phyloP scores from a whole-genome alignment of 2,113 vertebrate species.

The Archilochus colubris region DNA sequence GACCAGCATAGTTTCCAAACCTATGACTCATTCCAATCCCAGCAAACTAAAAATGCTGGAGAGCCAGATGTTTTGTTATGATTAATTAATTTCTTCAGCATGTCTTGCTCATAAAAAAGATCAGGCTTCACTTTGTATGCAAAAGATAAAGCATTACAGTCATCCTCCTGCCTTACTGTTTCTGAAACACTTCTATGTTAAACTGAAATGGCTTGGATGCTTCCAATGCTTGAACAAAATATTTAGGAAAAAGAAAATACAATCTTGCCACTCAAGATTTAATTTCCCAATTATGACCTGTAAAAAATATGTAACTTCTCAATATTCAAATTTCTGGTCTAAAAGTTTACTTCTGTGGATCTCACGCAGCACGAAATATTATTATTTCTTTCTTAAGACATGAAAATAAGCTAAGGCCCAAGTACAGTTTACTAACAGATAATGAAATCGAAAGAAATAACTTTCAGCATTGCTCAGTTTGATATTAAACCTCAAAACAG shows the following conservation, averaged over 20 bases:
- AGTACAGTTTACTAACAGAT: not conserved
- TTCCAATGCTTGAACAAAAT: not conserved
- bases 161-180: not conserved
- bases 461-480: not conserved
- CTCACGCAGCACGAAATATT: not conserved
- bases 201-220: not conserved
- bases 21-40: constrained; percentile 10
- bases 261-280: not conserved
- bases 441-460: not conserved
- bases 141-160: not conserved
- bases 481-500: not conserved
- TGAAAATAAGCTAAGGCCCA: not conserved
- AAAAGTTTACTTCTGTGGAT: not conserved
- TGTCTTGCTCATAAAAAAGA: not conserved
- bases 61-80: constrained; percentile 23
- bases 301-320: not conserved
- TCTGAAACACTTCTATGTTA: not conserved
- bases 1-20: constrained; percentile 23
- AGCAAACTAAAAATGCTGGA: not conserved
- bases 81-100: constrained; percentile 34
- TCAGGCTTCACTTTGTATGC: not conserved
- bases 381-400: not conserved
- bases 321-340: not conserved
- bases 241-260: not conserved
- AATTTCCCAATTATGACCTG: not conserved